Base-by-base conservation (phyloP, 2,113 vertebrate species). In the Copsychus sechellarum region DNA sequence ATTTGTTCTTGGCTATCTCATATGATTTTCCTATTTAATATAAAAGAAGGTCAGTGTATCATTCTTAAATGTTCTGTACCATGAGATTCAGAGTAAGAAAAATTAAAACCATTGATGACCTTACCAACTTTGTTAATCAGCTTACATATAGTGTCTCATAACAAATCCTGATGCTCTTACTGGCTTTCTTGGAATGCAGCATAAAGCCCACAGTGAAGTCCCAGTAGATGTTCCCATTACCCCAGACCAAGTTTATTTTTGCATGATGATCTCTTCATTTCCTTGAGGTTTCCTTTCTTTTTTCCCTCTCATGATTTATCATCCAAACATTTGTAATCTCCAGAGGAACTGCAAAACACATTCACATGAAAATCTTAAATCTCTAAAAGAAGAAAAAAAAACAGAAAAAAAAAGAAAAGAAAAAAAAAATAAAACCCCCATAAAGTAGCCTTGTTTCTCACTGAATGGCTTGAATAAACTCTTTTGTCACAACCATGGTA, bases 211-310 rank as follows among this genome's bases (percentile, higher is more conserved):
- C 24, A 43, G 12, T 71, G 33, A 56, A 77, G 29, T 60, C 51
- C 24, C 48, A 67, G 43, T 28, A 74, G 69, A 91, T 18, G 40
- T 96, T 96, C 89, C 94, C 80, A 79, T 88, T 76, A 53, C 23
- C 54, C 56, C 71, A 84, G 83, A 60, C 28, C 8, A 48, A 88
- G 42, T 92, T 94, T 92, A 31, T 56, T 96, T 91, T 90, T 82
- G 38, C 26, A 31, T 66, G 13, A 47, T 88, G 60, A 66, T 71
- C 57, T 96, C 62, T 93, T 81, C 24, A 45, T 51, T 94, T 86
- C 12, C 67, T 88, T 93, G 86, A 95, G 81, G 87, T 93, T 95
- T 95, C 57, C 71, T 79, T 90, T 76, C 73, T 80, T 92, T 92
- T 64, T 28, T 15, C 12, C 34, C 47, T 60, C 69, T 73, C 50